Evolutionary conservation across 2,797 vertebrate species (phyloP).

Genomic region (Staurois parvus): DNA sequence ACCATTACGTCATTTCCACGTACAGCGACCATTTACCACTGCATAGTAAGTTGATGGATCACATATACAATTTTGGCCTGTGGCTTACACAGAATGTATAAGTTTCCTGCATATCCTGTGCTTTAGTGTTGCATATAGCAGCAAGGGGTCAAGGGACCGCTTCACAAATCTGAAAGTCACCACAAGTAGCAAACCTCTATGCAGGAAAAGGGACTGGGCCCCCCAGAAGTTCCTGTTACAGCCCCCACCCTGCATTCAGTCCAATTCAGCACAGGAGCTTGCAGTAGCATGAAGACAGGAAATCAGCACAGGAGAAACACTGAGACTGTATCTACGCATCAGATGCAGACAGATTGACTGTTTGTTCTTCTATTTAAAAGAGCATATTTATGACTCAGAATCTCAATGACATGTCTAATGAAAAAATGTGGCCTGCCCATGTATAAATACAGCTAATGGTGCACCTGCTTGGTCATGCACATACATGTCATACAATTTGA

Average conservation of each 20-base stretch:
- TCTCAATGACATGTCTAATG: background rate
- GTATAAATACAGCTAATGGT: slow-evolving; percentile 5
- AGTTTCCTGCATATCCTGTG: slow-evolving; percentile 25
- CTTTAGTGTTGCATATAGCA: background rate
- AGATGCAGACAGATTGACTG: background rate
- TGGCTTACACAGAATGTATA: background rate
- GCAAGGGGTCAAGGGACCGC: slow-evolving; percentile 14
- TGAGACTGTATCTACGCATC: background rate
- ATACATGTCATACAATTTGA: too few relatives aligned
- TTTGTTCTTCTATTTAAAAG: background rate
- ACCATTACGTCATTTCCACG: background rate
- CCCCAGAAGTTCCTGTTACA: slow-evolving; percentile 45
- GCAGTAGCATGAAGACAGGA: slow-evolving; percentile 26
- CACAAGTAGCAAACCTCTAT: background rate
- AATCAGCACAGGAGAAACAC: slow-evolving; percentile 8
- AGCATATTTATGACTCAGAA: background rate
- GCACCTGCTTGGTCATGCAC: too few relatives aligned
- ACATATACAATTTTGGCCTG: background rate
- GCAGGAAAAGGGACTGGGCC: slow-evolving; percentile 44
- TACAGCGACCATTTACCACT: background rate
- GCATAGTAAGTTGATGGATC: background rate
- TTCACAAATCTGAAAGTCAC: slow-evolving; percentile 14
- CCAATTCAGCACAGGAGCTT: slow-evolving; percentile 22
- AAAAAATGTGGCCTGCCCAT: slow-evolving; percentile 5
- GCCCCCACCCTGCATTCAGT: slow-evolving; percentile 40